Conservation (phyloP, 2,113 vertebrate genomes). For the Leucopsar rothschildi region DNA sequence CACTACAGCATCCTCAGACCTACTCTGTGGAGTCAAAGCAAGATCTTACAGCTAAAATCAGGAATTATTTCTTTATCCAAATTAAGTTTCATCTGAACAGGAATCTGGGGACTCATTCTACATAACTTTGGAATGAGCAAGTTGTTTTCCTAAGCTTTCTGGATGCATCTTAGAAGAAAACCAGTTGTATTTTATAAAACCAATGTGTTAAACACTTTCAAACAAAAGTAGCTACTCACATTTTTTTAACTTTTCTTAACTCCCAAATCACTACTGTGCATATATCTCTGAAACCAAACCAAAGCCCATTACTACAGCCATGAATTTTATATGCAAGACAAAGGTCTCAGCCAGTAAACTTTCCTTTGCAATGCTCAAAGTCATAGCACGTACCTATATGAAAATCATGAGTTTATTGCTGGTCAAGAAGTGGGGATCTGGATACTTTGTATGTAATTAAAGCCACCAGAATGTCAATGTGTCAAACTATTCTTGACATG, state of each 20-base stretch:
- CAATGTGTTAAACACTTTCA: neutral
- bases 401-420: neutral
- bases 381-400: neutral
- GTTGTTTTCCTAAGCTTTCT: neutral
- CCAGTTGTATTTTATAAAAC: neutral
- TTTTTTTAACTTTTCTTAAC: neutral
- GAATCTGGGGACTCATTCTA: neutral
- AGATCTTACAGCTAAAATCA: neutral
- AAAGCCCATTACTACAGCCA: neutral
- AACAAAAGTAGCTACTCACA: neutral
- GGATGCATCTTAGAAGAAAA: neutral
- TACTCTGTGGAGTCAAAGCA: neutral
- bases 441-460: neutral
- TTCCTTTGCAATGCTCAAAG: neutral
- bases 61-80: neutral
- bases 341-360: neutral
- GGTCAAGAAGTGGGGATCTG: neutral
- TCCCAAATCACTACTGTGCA: neutral
- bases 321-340: neutral
- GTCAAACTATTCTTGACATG: rapidly evolving
- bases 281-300: neutral
- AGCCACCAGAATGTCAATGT: neutral
- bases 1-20: neutral
- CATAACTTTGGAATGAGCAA: neutral
- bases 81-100: neutral